Conservation (phyloP, 2,113 vertebrate genomes). For the Actenoides lindsayi region DNA sequence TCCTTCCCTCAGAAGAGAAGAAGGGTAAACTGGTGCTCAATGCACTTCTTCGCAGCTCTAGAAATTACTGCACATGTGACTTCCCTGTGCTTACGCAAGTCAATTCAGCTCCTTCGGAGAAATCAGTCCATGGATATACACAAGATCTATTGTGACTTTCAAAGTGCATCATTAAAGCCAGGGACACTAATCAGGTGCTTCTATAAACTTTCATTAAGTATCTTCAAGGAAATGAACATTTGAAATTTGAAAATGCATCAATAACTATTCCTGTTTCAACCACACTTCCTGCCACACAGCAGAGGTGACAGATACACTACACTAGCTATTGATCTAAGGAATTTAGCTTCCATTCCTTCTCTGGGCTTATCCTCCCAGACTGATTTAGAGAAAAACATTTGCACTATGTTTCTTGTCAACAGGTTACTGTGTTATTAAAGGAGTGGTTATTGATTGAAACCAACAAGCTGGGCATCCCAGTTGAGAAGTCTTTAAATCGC, state of each 20-base stretch:
- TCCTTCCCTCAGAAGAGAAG: neutral
- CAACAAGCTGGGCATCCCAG: fast-evolving
- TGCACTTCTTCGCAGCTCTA: neutral
- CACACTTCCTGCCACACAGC: neutral
- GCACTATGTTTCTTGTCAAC: neutral
- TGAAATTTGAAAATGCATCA: slow-evolving; percentile 2
- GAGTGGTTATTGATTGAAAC: neutral
- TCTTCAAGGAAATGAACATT: neutral
- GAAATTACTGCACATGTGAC: fast-evolving
- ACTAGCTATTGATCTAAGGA: neutral
- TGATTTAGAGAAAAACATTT: slow-evolving; percentile 12
- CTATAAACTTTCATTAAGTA: neutral
- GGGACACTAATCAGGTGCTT: neutral
- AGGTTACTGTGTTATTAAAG: neutral
- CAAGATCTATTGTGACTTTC: neutral
- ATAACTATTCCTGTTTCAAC: neutral
- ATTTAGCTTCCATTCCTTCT: neutral
- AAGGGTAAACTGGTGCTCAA: neutral
- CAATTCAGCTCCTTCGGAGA: neutral
- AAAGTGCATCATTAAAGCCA: neutral
- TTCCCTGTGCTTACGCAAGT: neutral
- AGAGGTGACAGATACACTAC: neutral
- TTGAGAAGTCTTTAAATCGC: neutral
- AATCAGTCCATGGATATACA: neutral
- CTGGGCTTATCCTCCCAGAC: neutral